Evolutionary conservation across 2,113 vertebrate species (phyloP), one percentile per base, ranked within the genome.

Genomic region (Vidua chalybeata): DNA sequence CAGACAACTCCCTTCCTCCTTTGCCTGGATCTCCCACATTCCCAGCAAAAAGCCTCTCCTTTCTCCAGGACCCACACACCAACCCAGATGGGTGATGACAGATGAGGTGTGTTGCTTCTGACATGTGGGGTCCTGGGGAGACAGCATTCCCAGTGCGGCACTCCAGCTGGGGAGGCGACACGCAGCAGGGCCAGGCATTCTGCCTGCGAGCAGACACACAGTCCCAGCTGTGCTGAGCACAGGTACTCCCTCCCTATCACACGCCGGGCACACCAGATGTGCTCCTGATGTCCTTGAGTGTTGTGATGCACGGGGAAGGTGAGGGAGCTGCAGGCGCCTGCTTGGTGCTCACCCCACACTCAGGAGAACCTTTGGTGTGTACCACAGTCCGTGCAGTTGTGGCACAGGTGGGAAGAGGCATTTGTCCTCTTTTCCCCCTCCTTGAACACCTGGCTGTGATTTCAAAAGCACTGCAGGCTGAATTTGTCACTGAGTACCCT

Each of bases 361-460:
- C 2, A 0, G 8, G 19, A 62, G 39, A 82, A 2, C 26, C 17
- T 45, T 12, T 3, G 6, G 16, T 3, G 0, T 30, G 46, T 22
- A n/a, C 20, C 19, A 0, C 0, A 0, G n/a, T 12, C 67, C 14
- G 1, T 10, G 2, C 1, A 52, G 41, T 0, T 9, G 3, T 8
- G 37, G 19, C 30, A n/a, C 11, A 23, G 16, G 23, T 33, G 35
- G 37, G 37, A 79, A 23, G 8, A 13, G 9, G n/a, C 5, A 13
- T 41, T 51, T 8, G 3, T n/a, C 30, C 17, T 46, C 33, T 5
- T 24, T 54, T 18, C 16, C 14, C 5, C 4, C 9, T 51, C 54
- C 24, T 17, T 12, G n/a, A 67, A 54, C 64, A 69, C 51, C 51
- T 43, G 48, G 9, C 35, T 88, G 35, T 49, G 28, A 17, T 78